Conservation (phyloP, 92 coral and sea anemone species). For the Metridium senile region DNA sequence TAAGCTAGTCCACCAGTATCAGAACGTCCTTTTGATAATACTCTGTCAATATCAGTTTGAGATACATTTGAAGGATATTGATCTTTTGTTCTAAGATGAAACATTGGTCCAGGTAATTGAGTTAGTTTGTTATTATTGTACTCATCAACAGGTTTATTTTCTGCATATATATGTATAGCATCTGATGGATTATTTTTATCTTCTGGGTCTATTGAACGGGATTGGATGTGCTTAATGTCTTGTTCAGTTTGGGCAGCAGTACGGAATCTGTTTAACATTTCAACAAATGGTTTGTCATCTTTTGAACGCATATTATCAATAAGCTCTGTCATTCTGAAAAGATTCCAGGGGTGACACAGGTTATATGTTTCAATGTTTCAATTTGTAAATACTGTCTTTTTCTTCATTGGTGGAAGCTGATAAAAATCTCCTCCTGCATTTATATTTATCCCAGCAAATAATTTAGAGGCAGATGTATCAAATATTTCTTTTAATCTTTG, state of each 20-base stretch:
- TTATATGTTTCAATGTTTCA: slow-evolving; percentile 32
- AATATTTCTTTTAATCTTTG: slow-evolving; percentile 23
- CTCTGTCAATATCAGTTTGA: slow-evolving; percentile 55
- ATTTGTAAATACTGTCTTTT: slow-evolving; percentile 46
- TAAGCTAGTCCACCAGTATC: slow-evolving; percentile 72
- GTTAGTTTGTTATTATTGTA: slow-evolving; percentile 28
- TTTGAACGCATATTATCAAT: slow-evolving; percentile 33
- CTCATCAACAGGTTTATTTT: not conserved
- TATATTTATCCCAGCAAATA: not conserved
- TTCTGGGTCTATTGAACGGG: slow-evolving; percentile 32
- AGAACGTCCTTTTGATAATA: slow-evolving; percentile 52
- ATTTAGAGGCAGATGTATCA: slow-evolving; percentile 13
- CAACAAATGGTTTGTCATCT: slow-evolving; percentile 66
- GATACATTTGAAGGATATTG: slow-evolving; percentile 40
- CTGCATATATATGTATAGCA: not conserved
- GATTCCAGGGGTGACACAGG: not conserved
- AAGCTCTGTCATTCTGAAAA: not conserved
- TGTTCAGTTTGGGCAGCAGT: slow-evolving; percentile 62
- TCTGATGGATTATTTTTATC: not conserved
- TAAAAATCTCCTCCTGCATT: not conserved
- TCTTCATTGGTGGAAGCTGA: not conserved
- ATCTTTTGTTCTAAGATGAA: slow-evolving; percentile 23
- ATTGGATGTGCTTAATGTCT: slow-evolving; percentile 51
- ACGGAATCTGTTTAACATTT: slow-evolving; percentile 65
- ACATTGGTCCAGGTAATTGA: slow-evolving; percentile 26